phyloP scores from a whole-genome alignment of 1,140 invertebrate genomes.

The Calephelis nemesis region DNA sequence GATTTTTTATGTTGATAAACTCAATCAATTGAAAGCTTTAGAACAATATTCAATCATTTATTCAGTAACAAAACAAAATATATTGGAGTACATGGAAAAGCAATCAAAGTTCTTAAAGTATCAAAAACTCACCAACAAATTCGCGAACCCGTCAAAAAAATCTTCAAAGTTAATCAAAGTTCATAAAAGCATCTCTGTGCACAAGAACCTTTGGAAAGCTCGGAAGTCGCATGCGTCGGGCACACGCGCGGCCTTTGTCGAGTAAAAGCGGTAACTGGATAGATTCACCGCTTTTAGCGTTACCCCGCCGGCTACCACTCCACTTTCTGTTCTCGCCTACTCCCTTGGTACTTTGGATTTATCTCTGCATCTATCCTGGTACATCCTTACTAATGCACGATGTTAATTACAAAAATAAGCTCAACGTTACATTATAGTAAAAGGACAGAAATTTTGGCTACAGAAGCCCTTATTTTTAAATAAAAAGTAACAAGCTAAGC shows the following conservation, averaged over 20 bases:
- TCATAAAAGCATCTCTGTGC: slow-evolving; percentile 27
- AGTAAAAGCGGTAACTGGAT: slow-evolving; percentile 55
- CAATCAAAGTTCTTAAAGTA: slow-evolving; percentile 3
- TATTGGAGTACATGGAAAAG: background rate
- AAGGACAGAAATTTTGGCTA: too few relatives aligned
- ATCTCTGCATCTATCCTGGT: slow-evolving; percentile 59
- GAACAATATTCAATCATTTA: too few relatives aligned
- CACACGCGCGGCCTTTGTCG: slow-evolving; percentile 48
- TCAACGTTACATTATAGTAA: too few relatives aligned
- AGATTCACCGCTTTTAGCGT: slow-evolving; percentile 33
- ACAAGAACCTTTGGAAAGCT: slow-evolving; percentile 27
- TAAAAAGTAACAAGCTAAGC: too few relatives aligned
- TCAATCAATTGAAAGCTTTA: too few relatives aligned
- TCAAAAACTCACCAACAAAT: slow-evolving; percentile 13
- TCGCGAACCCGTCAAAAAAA: slow-evolving; percentile 4
- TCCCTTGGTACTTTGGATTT: slow-evolving; percentile 64
- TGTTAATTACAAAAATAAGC: too few relatives aligned
- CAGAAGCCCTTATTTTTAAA: too few relatives aligned
- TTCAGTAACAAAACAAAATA: too few relatives aligned
- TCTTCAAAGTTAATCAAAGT: slow-evolving; percentile 11
- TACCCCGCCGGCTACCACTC: slow-evolving; percentile 64
- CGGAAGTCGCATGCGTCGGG: slow-evolving; percentile 27
- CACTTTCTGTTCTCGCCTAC: slow-evolving; percentile 68
- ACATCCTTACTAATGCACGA: slow-evolving; percentile 33
- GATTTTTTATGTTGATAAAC: too few relatives aligned